Percentiles rank a stretch among this genome's conserved stretches.
Conservation (phyloP, 2,113 vertebrate genomes). For the Cariama cristata region DNA sequence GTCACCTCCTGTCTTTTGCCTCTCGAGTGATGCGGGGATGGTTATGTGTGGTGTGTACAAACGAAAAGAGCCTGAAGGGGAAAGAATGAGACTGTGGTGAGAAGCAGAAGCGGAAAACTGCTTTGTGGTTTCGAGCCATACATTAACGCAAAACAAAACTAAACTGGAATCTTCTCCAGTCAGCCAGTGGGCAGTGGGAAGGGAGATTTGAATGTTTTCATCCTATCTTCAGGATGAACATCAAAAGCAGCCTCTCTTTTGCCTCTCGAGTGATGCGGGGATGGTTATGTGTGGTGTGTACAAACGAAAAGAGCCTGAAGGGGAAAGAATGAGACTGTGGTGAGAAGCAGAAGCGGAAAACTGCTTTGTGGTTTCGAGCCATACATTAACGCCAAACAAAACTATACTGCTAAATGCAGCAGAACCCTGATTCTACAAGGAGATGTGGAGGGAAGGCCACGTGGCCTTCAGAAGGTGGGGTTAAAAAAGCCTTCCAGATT, state of each 20-base stretch:
- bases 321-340: neutral
- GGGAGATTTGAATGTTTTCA: neutral
- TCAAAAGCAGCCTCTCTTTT: constrained; percentile 33
- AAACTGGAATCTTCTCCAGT: neutral
- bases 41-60: neutral
- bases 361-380: neutral
- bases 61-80: neutral
- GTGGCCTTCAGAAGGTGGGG: neutral
- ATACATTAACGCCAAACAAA: neutral
- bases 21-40: neutral
- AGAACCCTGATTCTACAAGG: neutral
- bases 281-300: neutral
- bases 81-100: neutral
- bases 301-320: neutral
- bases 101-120: neutral
- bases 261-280: neutral
- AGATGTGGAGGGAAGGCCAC: neutral
- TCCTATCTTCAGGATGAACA: neutral
- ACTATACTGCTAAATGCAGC: neutral
- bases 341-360: neutral
- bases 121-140: neutral
- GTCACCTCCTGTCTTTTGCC: constrained; percentile 33
- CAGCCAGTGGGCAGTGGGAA: neutral
- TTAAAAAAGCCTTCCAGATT: neutral
- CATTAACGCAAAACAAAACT: neutral